Base-by-base conservation (phyloP, 1,140 invertebrate genomes). In the Eufriesea mexicana region DNA sequence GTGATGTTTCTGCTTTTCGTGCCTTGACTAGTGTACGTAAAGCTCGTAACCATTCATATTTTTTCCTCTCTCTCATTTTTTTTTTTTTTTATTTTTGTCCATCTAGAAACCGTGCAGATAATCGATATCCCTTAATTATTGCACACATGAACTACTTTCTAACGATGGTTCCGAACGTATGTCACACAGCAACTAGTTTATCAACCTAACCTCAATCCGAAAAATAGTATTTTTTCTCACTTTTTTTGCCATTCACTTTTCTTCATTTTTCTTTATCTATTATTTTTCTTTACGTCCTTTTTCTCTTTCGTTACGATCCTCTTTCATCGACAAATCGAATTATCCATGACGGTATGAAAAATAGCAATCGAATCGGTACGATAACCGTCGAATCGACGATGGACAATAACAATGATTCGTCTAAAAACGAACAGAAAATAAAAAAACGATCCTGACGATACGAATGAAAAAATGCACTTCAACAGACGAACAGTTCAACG, bases 1-100 rank as follows among this genome's bases (percentile, higher is more conserved):
- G 76, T 80, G 80, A 89, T 89, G 84, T 90, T 90, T 88, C 91
- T 91, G 87, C 84, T 84, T 87, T 87, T 90, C 83, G 81, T 85
- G 83, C 67, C 70, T 90, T 89, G 89, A 92, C 89, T 91, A 91
- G 89, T 90, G 88, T 86, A 88, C 82, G 68, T 92, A 92, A 92
- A 92, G 88, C 90, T 92, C 86, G 86, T 90, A 89, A 89, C 84
- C 80, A 86, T 86, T 86, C 54, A 75, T 62, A 75, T 62, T 42
- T 18, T 23, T 47, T 76, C 42, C 47, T 35, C 47, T 14, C n/a
- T 51, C 20, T 66, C 5, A 45, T 42, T 59, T 9, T 8, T 2
- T 54, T 28, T 70, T 20, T 47, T 45, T n/a, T 28, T 75, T 9
- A 18, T 62, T 42, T 79, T 67, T n/a, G 6, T 86, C 67, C 71